Conservation (phyloP, 53 echinoderm and acorn worm genomes). For the Paracentrotus lividus region DNA sequence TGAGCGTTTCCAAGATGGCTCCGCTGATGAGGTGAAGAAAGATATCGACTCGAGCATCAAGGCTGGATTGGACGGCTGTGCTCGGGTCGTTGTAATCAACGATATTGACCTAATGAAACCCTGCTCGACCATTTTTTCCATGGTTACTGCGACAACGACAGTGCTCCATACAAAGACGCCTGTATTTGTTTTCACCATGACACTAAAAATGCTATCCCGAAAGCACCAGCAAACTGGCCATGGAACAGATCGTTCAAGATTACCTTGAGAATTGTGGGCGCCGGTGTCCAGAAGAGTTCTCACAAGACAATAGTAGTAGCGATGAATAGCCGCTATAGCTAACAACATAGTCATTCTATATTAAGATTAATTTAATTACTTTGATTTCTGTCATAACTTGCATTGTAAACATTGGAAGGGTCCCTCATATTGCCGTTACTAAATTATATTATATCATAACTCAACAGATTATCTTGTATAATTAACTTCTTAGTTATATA, state of each 20-base stretch:
- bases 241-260: slow-evolving; percentile 42
- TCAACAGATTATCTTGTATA: no score
- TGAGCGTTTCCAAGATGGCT: not conserved
- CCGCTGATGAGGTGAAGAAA: slow-evolving; percentile 16
- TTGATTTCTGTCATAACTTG: no score
- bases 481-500: no score
- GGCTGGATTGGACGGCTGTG: not conserved
- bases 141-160: slow-evolving; percentile 91
- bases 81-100: slow-evolving; percentile 66
- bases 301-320: slow-evolving; percentile 81
- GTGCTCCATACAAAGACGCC: slow-evolving; percentile 85
- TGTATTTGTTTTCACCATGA: slow-evolving; percentile 81
- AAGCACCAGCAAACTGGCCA: not conserved
- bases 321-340: slow-evolving; percentile 87
- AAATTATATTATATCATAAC: no score
- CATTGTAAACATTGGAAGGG: no score
- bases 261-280: slow-evolving; percentile 58
- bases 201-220: not conserved
- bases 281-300: slow-evolving; percentile 71
- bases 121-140: slow-evolving; percentile 88
- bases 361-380: no score
- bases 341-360: slow-evolving; percentile 86
- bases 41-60: not conserved
- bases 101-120: slow-evolving; percentile 83
- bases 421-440: no score